A percentile compares a stretch with the other conserved stretches of the same genome.
Conservation (phyloP, 2,888 invertebrate species). For the Drosophila quinaria region DNA sequence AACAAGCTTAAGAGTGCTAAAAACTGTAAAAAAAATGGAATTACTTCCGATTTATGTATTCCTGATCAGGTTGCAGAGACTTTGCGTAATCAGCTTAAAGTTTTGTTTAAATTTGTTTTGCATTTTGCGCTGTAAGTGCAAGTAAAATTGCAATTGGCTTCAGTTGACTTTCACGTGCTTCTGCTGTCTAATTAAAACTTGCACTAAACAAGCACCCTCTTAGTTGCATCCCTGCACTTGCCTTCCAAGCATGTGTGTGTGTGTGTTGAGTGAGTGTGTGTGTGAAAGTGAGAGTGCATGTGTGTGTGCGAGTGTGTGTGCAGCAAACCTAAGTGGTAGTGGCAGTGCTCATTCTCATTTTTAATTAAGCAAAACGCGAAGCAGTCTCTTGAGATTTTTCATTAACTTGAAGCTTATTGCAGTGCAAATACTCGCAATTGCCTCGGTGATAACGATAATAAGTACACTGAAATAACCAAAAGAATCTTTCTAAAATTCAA, state of each 20-base stretch:
- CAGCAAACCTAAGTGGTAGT: conserved; percentile 44
- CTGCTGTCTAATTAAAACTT: conserved; percentile 77
- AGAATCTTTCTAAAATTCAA: no score
- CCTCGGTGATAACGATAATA: conserved; percentile 21
- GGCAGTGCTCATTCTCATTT: conserved; percentile 72
- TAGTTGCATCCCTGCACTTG: conserved; percentile 13
- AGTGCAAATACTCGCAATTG: conserved; percentile 38
- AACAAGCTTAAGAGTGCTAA: no score
- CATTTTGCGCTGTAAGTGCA: conserved; percentile 56
- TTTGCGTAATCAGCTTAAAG: conserved; percentile 22
- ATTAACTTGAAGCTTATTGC: conserved; percentile 58
- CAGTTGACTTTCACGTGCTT: conserved; percentile 66
- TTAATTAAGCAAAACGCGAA: conserved; percentile 77
- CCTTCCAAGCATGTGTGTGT: neutral
- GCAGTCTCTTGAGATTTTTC: conserved; percentile 74
- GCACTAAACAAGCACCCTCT: conserved; percentile 39
- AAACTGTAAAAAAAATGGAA: neutral
- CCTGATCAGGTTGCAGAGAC: neutral
- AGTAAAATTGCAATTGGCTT: conserved; percentile 67
- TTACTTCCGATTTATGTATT: neutral
- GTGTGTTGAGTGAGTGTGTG: conserved; percentile 7
- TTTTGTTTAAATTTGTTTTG: conserved; percentile 54
- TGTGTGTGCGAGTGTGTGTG: conserved; percentile 34
- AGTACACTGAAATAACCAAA: no score
- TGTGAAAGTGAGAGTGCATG: conserved; percentile 11